These are phyloP conservation scores for Sebastes variabilis DNA, from an alignment of 2,797 vertebrate species.

Conservation along the genomic window DNA sequence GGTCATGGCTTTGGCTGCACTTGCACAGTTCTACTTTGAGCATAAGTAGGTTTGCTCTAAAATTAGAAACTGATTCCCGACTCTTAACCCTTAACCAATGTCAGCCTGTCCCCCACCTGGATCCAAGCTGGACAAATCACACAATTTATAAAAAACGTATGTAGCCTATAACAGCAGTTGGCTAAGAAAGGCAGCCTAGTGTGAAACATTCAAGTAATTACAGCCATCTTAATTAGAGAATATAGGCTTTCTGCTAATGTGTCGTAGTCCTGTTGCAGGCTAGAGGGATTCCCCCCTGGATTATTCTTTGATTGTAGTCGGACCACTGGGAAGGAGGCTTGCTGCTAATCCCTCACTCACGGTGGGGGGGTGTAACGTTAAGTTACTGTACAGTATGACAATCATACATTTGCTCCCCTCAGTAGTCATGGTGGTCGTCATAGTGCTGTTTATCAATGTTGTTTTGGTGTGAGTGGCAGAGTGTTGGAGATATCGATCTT, in stretches of 20 bases:
- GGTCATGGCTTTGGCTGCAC: slow-evolving; percentile 78
- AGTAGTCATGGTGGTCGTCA: too few relatives aligned
- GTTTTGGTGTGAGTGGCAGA: too few relatives aligned
- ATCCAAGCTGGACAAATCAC: slow-evolving; percentile 4
- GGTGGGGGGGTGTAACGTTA: slow-evolving; percentile 22
- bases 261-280: slow-evolving; percentile 39
- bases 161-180: too few relatives aligned
- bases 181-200: neutral
- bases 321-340: slow-evolving; percentile 57
- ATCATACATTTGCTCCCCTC: neutral
- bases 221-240: slow-evolving; percentile 30
- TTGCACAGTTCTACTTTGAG: slow-evolving; percentile 74
- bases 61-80: slow-evolving; percentile 80
- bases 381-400: slow-evolving; percentile 1
- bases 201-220: neutral
- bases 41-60: slow-evolving; percentile 80
- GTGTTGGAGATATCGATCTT: neutral
- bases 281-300: slow-evolving; percentile 70
- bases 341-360: slow-evolving; percentile 54
- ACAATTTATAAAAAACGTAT: neutral
- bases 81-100: slow-evolving; percentile 73
- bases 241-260: slow-evolving; percentile 27
- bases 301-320: slow-evolving; percentile 65
- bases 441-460: too few relatives aligned
- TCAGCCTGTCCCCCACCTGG: slow-evolving; percentile 39